Percentiles rank a stretch among this genome's conserved stretches.
Conservation (phyloP, 2,113 vertebrate species). For the Noturus placidus region DNA sequence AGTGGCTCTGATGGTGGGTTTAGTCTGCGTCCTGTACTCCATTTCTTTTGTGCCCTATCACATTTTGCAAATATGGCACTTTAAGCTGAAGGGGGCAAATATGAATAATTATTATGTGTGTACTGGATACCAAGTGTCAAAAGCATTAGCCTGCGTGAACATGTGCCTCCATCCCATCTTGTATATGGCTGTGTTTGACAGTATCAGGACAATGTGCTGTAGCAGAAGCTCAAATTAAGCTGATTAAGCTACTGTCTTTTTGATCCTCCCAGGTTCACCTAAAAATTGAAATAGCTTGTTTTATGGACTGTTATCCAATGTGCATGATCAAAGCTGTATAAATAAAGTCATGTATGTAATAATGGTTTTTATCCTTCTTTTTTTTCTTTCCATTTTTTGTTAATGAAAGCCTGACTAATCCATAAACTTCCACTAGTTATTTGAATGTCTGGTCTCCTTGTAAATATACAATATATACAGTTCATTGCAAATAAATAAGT, state of each 20-base stretch:
- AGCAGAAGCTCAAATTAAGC: slow-evolving; percentile 19
- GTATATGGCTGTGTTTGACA: slow-evolving; percentile 76
- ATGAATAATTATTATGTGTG: accelerated
- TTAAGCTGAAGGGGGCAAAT: not conserved
- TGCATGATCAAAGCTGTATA: not conserved
- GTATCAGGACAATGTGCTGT: slow-evolving; percentile 65
- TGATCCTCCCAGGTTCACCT: not conserved
- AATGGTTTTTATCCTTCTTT: not conserved
- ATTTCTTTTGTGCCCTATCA: slow-evolving; percentile 82
- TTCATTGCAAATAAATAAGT: not conserved
- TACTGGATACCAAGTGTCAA: slow-evolving; percentile 69
- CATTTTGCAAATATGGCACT: slow-evolving; percentile 62
- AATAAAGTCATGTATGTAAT: not conserved
- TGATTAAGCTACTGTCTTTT: not conserved
- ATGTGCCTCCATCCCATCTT: slow-evolving; percentile 83
- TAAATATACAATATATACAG: not conserved
- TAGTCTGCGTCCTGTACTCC: slow-evolving; percentile 69
- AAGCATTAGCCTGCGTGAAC: slow-evolving; percentile 74
- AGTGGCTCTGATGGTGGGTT: slow-evolving; percentile 68
- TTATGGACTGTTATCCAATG: not conserved
- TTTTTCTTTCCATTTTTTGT: too few species aligned
- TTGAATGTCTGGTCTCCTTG: not conserved
- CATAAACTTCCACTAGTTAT: not conserved
- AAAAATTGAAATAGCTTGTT: not conserved
- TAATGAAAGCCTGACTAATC: too few species aligned